Evolutionary conservation across 2,797 vertebrate genomes (phyloP), one percentile per base, ranked within the genome.

Genomic region (Salarias fasciatus): DNA sequence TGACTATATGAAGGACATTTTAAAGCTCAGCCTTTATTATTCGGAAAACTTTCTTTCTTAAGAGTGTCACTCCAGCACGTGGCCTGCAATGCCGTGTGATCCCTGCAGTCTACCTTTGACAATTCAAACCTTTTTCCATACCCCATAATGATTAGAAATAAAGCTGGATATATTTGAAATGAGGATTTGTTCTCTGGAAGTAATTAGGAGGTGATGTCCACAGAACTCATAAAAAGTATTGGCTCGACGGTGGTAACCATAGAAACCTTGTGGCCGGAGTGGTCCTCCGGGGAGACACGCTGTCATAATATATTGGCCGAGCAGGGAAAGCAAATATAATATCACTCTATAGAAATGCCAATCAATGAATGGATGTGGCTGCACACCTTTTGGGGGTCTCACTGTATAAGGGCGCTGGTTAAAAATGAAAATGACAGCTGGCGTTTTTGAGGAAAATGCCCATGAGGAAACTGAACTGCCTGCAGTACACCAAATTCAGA

Each of bases 251-350:
- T 69, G 84, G 89, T 91, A 76, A 78, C 86, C 85, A 89, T 90
- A 69, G 89, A 80, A 90, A 92, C 87, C 81, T 55, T 73, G 75
- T 82, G 82, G 72, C 76, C 11, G 44, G 64, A 83, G 79, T 83
- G 54, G 72, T 74, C 81, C 40, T 70, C 42, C 51, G 24, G 78
- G 76, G 82, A 85, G 45, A 72, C 1, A 3, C 62, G 72, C 72
- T 86, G 84, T 80, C 87, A 89, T 88, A 88, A 88, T 88, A 77
- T 77, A 85, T 80, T 80, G 81, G 81, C 72, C 80, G 69, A 85
- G 79, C 77, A 80, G 59, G 54, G 62, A 83, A 81, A 79, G 75
- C 83, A 89, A 88, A 90, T 86, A 88, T 82, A 82, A 85, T 80
- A 85, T 83, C 54, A 75, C 59, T 84, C 72, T 75, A 75, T 80